Evolutionary conservation across 2,113 vertebrate genomes (phyloP), one percentile per base, ranked within the genome.

Genomic region (Platichthys stellatus): DNA sequence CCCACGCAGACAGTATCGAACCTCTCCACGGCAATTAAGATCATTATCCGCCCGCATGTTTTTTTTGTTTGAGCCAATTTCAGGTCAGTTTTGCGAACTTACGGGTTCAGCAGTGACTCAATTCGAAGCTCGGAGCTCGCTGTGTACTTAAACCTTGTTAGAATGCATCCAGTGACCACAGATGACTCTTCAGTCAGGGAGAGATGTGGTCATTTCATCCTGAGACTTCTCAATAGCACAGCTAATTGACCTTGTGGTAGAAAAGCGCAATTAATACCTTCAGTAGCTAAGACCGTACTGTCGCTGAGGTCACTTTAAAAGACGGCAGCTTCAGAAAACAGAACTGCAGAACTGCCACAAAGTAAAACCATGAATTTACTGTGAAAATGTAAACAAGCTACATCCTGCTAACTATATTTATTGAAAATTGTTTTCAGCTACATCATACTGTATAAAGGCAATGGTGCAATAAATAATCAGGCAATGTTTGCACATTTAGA

Each of bases 21-120:
- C 81, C 84, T 83, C 84, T 90, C 80, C 13, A 56, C 69, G 31
- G 84, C 84, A 90, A 91, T 93, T 90, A 84, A 80, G 83, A 83
- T 91, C 74, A 85, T 90, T 88, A 90, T 91, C 83, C 78, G 12
- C 63, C 63, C 86, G 80, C 68, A 40, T 81, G 69, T 83, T 85
- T 81, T 47, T 59, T 59, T 13, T 59, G 14, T 59, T 83, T 81
- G 81, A 81, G 67, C 70, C 56, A 63, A 51, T 84, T 82, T 59
- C 51, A 68, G 63, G 67, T 84, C 74, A 66, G 43, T 72, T 86
- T 69, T 24, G 23, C 80, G n/a, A 67, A 80, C 54, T 80, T 1
- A 31, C 60, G 26, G 70, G 63, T 77, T 82, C 64, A 67, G 26
- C 21, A 8, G n/a, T 57, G 69, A 83, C 80, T 84, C 21, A 80